Evolutionary conservation across 2,888 invertebrate species (phyloP), one percentile per base, ranked within the genome.

Genomic region (Tachina grossa): DNA sequence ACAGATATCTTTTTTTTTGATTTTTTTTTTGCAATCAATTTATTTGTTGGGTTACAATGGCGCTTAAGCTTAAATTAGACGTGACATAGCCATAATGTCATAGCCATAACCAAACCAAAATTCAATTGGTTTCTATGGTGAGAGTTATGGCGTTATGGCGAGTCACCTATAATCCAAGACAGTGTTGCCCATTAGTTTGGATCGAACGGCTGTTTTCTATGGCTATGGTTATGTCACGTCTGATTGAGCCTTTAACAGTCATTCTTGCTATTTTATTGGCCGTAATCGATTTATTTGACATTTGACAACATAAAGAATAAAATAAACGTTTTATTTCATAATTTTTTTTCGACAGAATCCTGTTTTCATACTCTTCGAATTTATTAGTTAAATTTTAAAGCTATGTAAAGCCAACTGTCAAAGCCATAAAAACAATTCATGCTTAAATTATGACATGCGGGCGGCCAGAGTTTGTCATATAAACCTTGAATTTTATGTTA

Each of bases 401-500:
- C 55, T 76, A 31, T 31, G 31, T 31, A 51, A 68, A 65, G 69
- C 65, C 80, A 80, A 84, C 76, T 84, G 79, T 75, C 76, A 76
- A 76, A 75, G 65, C 45, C 71, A 84, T 76, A 80, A 68, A 80
- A 72, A 43, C 61, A 71, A 84, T 76, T 80, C 71, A 80, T 75
- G 84, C 59, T 75, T 72, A 80, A 79, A 84, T 80, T 84, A 76
- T 84, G 80, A 80, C 80, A 80, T 80, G 66, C 80, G 61, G 76
- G 59, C 53, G 76, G 59, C 53, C 45, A 68, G 19, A 72, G 45
- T 76, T 49, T 51, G 59, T 61, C 57, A 63, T 19, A 63, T 11
- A 61, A 71, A 77, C 82, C 82, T 82, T 82, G 82, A 57, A 69
- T 47, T 14, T 31, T 47, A 13, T 76, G 43, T 77, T 39, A 39